phyloP scores from a whole-genome alignment of 2,113 vertebrate species.

The Lycaon pictus region DNA sequence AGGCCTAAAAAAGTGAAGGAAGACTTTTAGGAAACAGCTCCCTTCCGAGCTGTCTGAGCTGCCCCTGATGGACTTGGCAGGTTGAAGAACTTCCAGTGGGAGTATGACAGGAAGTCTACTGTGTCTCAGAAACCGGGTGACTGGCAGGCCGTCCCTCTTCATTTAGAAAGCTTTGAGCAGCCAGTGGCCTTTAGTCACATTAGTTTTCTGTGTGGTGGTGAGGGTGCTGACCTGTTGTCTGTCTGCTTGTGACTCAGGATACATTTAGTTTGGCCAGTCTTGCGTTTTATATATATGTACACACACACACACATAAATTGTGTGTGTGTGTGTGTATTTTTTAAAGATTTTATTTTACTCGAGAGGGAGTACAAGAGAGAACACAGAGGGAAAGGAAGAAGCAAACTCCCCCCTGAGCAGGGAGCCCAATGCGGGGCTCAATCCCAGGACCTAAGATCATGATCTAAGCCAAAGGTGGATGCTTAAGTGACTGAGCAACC shows the following conservation, averaged over 20 bases:
- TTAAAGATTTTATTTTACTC: neutral
- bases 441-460: too few species aligned
- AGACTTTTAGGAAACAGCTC: neutral
- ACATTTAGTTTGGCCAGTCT: neutral
- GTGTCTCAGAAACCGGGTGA: neutral
- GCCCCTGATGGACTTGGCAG: neutral
- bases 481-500: neutral
- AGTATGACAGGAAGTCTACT: neutral
- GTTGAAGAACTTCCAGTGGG: neutral
- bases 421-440: neutral
- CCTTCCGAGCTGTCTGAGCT: neutral
- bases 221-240: neutral
- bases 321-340: too few species aligned
- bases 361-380: neutral
- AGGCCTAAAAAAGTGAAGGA: neutral
- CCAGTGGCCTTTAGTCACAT: neutral
- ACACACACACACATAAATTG: too few species aligned
- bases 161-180: neutral
- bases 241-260: neutral
- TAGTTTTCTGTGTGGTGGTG: neutral
- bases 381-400: neutral
- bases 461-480: too few species aligned
- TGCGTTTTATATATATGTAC: neutral
- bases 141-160: neutral
- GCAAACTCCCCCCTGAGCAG: neutral